Evolutionary conservation across 2,113 vertebrate genomes (phyloP), one percentile per base, ranked within the genome.

Genomic region (Diglossa brunneiventris): DNA sequence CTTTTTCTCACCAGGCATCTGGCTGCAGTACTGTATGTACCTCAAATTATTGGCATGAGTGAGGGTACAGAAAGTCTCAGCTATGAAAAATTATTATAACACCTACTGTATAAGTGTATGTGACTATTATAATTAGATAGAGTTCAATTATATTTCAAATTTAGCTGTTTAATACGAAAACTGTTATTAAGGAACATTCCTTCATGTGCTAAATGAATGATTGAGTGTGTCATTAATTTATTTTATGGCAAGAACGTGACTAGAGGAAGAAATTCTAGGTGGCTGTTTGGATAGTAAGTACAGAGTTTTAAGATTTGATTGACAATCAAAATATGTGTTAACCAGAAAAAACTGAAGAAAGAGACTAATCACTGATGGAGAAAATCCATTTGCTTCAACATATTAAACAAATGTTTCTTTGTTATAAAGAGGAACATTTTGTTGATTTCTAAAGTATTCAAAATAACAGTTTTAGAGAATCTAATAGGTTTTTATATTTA

Each of bases 311-410:
- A 94, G 73, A 82, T 89, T 97, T 97, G 95, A 96, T 95, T 97
- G 95, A 94, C 95, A 90, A 93, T 93, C 88, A 87, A 94, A 96
- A 96, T 95, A 86, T 95, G 66, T 92, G 80, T 90, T 96, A 96
- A 78, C 56, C 64, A 94, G 83, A 94, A 94, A 89, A 82, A 95
- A 72, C 37, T 89, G 83, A 84, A 96, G 59, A 80, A 83, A 90
- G 78, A 80, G 56, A 90, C 88, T 96, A 93, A 93, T 95, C 83
- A 81, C 88, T 93, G 94, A 90, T 27, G 35, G 93, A 94, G 42
- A 95, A 91, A 94, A 92, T 85, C 74, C 75, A 69, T 93, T 95
- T 78, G 53, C 92, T 92, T 92, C 83, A 92, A 94, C 72, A 81
- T 93, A 81, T 92, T 78, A 92, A 94, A 76, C 88, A 96, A 96